These are phyloP conservation scores for Xenotilapia leptura DNA, from an alignment of 2,113 vertebrate genomes.

Conservation along the genomic window DNA sequence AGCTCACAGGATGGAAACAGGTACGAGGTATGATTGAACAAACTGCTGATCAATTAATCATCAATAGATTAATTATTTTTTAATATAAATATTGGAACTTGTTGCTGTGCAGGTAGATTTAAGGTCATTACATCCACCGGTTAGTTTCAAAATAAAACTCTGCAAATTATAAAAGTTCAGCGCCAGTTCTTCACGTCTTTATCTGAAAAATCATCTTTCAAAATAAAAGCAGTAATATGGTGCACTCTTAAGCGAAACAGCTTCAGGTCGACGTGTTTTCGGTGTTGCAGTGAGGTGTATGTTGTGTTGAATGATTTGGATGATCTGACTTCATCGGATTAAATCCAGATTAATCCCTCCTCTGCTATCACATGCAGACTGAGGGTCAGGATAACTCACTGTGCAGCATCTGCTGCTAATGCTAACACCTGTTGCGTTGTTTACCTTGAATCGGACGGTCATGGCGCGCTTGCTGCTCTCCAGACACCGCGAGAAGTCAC, in stretches of 20 bases:
- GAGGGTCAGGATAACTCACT: neutral
- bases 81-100: neutral
- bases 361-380: neutral
- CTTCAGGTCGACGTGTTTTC: neutral
- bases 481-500: neutral
- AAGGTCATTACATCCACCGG: neutral
- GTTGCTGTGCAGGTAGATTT: neutral
- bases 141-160: neutral
- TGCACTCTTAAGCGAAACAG: neutral
- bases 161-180: neutral
- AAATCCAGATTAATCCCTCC: neutral
- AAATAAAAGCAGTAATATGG: neutral
- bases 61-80: neutral
- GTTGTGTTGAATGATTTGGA: neutral
- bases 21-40: neutral
- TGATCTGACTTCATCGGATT: conserved; percentile 5
- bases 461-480: neutral
- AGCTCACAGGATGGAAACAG: neutral
- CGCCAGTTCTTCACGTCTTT: neutral
- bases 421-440: conserved; percentile 6
- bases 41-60: neutral
- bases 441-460: conserved; percentile 56
- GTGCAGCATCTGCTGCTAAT: neutral
- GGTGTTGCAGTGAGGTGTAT: neutral
- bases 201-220: neutral